These are phyloP conservation scores for Ecliptopera silaceata DNA, from an alignment of 2,888 invertebrate genomes.

Conservation along the genomic window DNA sequence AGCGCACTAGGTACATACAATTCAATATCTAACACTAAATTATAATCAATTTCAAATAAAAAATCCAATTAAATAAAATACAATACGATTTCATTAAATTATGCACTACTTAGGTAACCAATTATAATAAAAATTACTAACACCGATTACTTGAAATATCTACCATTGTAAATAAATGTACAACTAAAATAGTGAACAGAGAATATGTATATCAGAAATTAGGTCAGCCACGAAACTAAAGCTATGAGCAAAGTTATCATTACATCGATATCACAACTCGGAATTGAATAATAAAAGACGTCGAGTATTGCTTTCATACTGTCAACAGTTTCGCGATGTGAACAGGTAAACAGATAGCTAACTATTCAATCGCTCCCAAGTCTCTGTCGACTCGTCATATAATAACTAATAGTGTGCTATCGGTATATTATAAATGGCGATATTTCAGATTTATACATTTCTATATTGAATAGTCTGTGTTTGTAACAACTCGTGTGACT, in stretches of 20 bases:
- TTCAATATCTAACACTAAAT: neutral
- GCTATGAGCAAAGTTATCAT: conserved; percentile 6
- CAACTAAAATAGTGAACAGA: neutral
- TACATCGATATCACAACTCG: conserved; percentile 10
- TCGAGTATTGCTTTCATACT: neutral
- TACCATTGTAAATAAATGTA: conserved; percentile 1
- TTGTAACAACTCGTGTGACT: too few species aligned
- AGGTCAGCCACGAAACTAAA: conserved; percentile 5
- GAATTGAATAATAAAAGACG: conserved; percentile 1
- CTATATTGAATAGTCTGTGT: too few species aligned
- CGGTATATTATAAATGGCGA: too few species aligned
- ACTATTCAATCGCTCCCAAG: neutral
- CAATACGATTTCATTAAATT: conserved; percentile 14
- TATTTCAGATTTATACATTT: too few species aligned
- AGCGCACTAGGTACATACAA: neutral
- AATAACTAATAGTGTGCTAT: too few species aligned
- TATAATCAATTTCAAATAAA: conserved; percentile 27
- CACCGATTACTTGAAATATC: conserved; percentile 11
- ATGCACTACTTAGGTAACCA: conserved; percentile 11
- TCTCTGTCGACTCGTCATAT: too few species aligned
- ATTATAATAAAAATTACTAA: conserved; percentile 12
- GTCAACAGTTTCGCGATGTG: neutral
- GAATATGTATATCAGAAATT: conserved; percentile 20
- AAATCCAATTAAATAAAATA: conserved; percentile 27
- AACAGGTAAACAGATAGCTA: too few species aligned